Base-by-base conservation (phyloP, 2,888 invertebrate genomes). In the Thera britannica region DNA sequence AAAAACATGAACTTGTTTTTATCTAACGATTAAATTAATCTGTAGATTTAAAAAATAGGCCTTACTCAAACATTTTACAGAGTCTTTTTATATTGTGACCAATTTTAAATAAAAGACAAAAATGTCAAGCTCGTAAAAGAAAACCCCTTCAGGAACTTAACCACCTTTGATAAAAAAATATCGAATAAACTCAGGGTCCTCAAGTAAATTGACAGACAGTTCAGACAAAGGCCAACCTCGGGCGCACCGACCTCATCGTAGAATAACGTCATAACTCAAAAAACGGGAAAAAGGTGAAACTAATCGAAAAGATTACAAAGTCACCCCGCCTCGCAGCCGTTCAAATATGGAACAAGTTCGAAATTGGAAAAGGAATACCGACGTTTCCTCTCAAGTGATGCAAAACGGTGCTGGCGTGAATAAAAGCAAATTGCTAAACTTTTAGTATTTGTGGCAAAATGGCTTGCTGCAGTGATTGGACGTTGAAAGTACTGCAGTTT, bases 371-470 rank as follows among this genome's bases (percentile, higher is more conserved):
- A 78, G 86, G 83, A 86, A 84, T 81, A 83, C 85, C 80, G 79
- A 83, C 81, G 72, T 77, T 84, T 81, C 79, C 76, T 75, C 75
- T 81, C 80, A 81, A 82, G 78, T 81, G 85, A 87, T 89, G 90
- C 87, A 89, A 90, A 90, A 86, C 82, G 70, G 70, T 64, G 81
- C 76, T 81, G 82, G 80, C 78, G 83, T 77, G 82, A 88, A 89
- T 88, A 88, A 89, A 89, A 87, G 82, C 80, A 83, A 87, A 90
- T 89, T 88, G 88, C 82, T 80, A 86, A 91, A 90, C 86, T 90
- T 89, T 82, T 78, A 79, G 78, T 82, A 80, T 81, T 84, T 73
- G 82, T 76, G 83, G 83, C 79, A 72, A 64, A 64, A 65, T 68
- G 69, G 65, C 64, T 59, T 35, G 69, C 52, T 68, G 67, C 76